Evolutionary conservation across 2,113 vertebrate genomes (phyloP).

Genomic region (Aegypius monachus): DNA sequence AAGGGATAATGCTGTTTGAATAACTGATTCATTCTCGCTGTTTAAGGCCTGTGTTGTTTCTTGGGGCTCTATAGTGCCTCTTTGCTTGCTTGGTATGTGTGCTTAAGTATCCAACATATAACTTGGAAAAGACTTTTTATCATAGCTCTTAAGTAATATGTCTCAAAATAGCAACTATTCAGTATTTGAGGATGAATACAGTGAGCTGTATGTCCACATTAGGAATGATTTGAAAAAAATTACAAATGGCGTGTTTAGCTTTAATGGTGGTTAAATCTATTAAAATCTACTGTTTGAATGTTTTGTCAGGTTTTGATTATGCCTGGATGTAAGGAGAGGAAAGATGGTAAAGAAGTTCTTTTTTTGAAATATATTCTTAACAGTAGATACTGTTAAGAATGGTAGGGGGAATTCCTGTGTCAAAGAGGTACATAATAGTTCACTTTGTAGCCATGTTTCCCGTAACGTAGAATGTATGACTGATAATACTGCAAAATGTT

Average conservation of each 20-base stretch:
- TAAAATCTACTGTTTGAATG: background rate
- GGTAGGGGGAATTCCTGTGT: background rate
- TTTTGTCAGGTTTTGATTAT: background rate
- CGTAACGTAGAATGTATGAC: background rate
- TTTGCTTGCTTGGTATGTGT: background rate
- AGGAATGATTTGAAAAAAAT: background rate
- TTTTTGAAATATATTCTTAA: background rate
- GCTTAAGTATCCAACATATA: background rate
- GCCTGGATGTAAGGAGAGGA: background rate
- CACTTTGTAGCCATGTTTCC: background rate
- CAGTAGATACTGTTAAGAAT: background rate
- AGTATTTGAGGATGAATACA: background rate
- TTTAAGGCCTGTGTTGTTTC: background rate
- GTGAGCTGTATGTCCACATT: background rate
- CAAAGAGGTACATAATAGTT: background rate
- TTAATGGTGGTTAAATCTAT: background rate
- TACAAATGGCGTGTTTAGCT: background rate
- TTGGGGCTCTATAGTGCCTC: background rate
- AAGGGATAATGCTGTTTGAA: background rate
- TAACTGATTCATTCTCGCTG: background rate
- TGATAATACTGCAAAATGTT: background rate
- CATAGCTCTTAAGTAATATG: accelerated
- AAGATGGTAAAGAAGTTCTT: background rate
- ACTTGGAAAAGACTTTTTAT: background rate
- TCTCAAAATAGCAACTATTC: background rate